Conservation (phyloP, 2,797 vertebrate genomes). For the Rhabdophis nuchalis region DNA sequence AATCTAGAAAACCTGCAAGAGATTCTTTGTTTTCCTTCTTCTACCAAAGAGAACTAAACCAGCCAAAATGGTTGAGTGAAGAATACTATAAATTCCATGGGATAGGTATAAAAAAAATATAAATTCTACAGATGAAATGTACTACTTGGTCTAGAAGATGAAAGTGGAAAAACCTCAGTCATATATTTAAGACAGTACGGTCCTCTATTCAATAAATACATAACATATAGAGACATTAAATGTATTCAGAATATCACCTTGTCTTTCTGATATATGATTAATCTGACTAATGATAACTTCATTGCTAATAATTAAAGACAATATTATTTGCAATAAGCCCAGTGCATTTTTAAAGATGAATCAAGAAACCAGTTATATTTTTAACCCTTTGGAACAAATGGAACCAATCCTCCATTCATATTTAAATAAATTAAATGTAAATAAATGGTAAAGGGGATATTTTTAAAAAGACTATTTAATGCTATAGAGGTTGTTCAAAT, state of each 20-base stretch:
- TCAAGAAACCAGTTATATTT: background rate
- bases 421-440: background rate
- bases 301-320: background rate
- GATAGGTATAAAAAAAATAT: background rate
- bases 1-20: background rate
- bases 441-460: background rate
- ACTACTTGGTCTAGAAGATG: background rate
- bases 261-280: background rate
- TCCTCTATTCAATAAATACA: background rate
- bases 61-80: background rate
- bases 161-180: background rate
- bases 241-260: background rate
- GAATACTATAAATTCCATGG: background rate
- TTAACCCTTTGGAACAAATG: background rate
- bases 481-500: background rate
- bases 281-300: background rate
- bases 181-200: background rate
- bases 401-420: background rate
- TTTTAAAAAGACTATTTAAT: background rate
- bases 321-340: background rate
- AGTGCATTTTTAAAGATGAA: background rate
- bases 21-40: background rate
- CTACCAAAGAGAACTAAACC: background rate
- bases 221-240: background rate
- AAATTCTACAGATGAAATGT: background rate